Percentiles rank a stretch among this genome's conserved stretches.
Conservation (phyloP, 2,113 vertebrate genomes). For the Phasianus colchicus region DNA sequence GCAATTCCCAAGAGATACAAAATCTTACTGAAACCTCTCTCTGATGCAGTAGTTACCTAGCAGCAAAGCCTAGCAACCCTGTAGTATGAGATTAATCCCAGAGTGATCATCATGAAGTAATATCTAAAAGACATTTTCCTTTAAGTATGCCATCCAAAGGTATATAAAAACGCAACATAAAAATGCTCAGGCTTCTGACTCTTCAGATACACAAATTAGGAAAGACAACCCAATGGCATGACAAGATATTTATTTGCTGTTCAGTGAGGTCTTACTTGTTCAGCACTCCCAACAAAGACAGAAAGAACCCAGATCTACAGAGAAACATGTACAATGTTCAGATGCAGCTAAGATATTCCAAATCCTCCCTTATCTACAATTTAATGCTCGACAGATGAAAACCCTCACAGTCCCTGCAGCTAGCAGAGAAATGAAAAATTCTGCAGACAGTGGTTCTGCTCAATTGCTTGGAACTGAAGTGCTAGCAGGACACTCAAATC, state of each 20-base stretch:
- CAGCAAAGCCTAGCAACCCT: constrained; percentile 82
- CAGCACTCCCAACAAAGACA: not conserved
- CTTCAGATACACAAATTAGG: not conserved
- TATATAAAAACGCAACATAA: not conserved
- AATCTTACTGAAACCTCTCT: constrained; percentile 42
- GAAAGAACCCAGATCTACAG: not conserved
- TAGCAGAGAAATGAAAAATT: not conserved
- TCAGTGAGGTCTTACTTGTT: not conserved
- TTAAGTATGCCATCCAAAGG: constrained; percentile 25
- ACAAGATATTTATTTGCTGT: not conserved
- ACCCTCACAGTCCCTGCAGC: not conserved
- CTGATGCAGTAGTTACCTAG: constrained; percentile 79
- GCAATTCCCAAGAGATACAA: constrained; percentile 22
- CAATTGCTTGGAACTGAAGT: not conserved
- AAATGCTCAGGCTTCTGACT: not conserved
- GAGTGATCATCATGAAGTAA: constrained; percentile 10
- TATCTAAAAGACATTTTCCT: constrained; percentile 42
- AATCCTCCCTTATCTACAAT: not conserved
- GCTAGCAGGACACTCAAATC: not conserved
- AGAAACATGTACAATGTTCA: not conserved
- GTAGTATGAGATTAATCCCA: constrained; percentile 69
- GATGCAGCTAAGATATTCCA: not conserved
- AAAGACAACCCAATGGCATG: not conserved
- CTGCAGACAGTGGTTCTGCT: not conserved
- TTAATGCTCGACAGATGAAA: not conserved